A percentile compares a stretch with the other conserved stretches of the same genome.
These are phyloP conservation scores for Hozukius guyotensis DNA, from an alignment of 2,797 vertebrate species.

Conservation along the genomic window DNA sequence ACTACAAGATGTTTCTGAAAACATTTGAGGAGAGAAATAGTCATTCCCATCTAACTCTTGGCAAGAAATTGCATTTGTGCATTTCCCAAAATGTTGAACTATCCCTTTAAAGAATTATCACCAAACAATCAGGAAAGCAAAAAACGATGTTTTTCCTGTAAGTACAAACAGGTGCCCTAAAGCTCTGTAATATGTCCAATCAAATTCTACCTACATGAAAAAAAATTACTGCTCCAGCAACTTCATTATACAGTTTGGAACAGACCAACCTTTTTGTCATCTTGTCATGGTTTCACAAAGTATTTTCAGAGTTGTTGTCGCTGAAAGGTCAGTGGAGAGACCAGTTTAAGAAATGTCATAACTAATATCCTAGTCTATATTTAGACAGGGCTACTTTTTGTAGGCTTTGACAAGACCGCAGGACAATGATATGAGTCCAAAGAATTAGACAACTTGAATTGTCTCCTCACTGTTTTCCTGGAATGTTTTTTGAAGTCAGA, in stretches of 20 bases:
- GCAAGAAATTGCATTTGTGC: background rate
- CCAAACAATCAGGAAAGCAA: background rate
- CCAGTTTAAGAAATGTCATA: background rate
- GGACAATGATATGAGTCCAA: background rate
- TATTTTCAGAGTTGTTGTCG: background rate
- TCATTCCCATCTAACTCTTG: too few species aligned
- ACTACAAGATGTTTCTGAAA: too few species aligned
- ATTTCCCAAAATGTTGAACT: background rate
- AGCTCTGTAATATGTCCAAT: background rate
- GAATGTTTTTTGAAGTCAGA: constrained; percentile 33
- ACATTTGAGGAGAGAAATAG: too few species aligned
- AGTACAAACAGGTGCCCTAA: background rate
- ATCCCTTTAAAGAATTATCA: background rate
- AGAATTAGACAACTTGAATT: background rate
- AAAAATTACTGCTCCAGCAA: background rate
- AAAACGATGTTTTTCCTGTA: background rate
- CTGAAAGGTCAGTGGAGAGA: background rate
- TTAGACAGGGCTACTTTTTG: background rate
- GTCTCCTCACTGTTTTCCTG: constrained; percentile 20
- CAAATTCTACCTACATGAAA: background rate
- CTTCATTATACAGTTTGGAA: background rate
- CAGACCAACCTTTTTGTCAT: background rate
- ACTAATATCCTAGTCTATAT: background rate
- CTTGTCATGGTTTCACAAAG: background rate
- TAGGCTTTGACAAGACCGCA: background rate